phyloP scores from a whole-genome alignment of 1,140 invertebrate genomes.

The Pogonus chalceus region DNA sequence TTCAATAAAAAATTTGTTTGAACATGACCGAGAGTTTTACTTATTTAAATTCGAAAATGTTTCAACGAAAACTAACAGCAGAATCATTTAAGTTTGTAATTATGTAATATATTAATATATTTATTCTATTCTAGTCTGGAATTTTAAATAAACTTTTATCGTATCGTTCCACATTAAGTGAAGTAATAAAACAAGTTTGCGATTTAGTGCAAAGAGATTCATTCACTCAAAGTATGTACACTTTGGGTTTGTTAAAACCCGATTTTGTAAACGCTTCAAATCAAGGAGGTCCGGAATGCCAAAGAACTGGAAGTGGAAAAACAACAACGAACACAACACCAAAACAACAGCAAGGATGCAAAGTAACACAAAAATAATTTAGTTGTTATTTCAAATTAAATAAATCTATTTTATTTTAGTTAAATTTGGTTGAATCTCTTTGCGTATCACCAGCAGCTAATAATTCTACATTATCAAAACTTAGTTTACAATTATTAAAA shows the following conservation, averaged over 20 bases:
- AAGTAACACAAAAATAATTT: conserved; percentile 12
- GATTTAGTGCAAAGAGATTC: conserved; percentile 48
- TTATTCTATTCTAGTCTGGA: conserved; percentile 37
- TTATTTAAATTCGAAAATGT: no score
- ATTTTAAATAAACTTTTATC: conserved; percentile 42
- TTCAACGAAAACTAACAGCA: no score
- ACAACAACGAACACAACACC: conserved; percentile 13
- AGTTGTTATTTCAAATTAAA: not conserved
- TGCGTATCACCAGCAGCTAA: conserved; percentile 46
- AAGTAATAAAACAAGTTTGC: conserved; percentile 37
- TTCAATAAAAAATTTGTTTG: not conserved
- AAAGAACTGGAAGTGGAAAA: not conserved
- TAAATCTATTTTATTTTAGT: conserved; percentile 35
- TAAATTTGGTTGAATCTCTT: conserved; percentile 50
- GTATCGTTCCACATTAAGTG: conserved; percentile 37
- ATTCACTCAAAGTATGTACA: conserved; percentile 45
- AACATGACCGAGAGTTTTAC: no score
- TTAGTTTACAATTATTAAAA: conserved; percentile 43
- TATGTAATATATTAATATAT: conserved; percentile 7
- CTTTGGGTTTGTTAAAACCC: conserved; percentile 40
- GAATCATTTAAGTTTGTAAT: conserved; percentile 8
- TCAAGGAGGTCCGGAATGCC: not conserved
- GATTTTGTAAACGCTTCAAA: conserved; percentile 2
- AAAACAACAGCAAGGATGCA: conserved; percentile 18
- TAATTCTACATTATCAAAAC: conserved; percentile 45